A percentile compares a stretch with the other conserved stretches of the same genome.
Conservation (phyloP, 2,797 vertebrate genomes). For the Centropyge bicolor region DNA sequence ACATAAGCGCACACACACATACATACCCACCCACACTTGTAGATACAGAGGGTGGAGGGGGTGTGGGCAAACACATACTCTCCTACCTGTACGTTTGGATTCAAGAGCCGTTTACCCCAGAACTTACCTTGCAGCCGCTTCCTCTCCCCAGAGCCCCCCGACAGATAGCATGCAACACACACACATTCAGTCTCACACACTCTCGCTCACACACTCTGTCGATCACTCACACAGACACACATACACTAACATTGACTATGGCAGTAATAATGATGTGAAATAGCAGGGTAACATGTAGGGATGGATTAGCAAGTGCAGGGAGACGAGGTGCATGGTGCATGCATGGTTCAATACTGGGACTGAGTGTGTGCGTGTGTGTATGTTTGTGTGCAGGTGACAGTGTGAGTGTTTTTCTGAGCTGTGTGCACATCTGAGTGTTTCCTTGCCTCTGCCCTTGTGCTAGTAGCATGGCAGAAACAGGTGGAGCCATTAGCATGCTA, state of each 20-base stretch:
- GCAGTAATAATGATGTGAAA: conserved; percentile 73
- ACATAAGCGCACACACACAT: conserved; percentile 32
- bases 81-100: conserved; percentile 87
- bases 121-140: conserved; percentile 85
- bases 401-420: conserved; percentile 51
- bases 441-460: conserved; percentile 78
- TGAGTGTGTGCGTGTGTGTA: conserved; percentile 48
- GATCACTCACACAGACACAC: conserved; percentile 37
- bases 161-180: conserved; percentile 84
- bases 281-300: conserved; percentile 78
- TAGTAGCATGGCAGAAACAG: conserved; percentile 77
- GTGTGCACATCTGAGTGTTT: conserved; percentile 55
- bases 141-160: conserved; percentile 78
- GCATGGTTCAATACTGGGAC: conserved; percentile 73
- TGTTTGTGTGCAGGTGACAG: not conserved
- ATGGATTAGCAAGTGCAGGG: conserved; percentile 82
- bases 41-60: conserved; percentile 36
- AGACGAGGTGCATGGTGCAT: conserved; percentile 78
- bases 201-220: conserved; percentile 19
- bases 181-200: conserved; percentile 40
- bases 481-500: conserved; percentile 84
- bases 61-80: conserved; percentile 55
- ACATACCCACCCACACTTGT: conserved; percentile 51
- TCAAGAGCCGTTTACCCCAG: conserved; percentile 82
- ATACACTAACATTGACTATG: conserved; percentile 70